A percentile compares a stretch with the other conserved stretches of the same genome.
Conservation (phyloP, 2,113 vertebrate species). For the Neodontobutis hainanensis region DNA sequence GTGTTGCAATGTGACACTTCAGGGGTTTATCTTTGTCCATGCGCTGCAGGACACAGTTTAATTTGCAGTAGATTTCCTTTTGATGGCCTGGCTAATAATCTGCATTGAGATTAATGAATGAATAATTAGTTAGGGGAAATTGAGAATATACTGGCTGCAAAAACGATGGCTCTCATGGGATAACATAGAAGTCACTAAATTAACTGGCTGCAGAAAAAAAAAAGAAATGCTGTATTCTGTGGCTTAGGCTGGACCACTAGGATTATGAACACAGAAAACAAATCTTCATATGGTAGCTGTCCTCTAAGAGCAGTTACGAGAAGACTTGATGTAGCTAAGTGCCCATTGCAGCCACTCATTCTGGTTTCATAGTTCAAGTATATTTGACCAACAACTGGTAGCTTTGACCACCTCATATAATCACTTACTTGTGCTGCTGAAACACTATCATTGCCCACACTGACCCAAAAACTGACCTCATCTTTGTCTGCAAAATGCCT, state of each 20-base stretch:
- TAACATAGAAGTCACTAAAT: neutral
- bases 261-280: constrained; percentile 19
- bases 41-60: neutral
- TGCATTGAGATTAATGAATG: neutral
- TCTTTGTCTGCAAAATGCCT: constrained; percentile 18
- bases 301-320: neutral
- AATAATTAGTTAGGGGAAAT: constrained; percentile 2
- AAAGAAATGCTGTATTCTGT: neutral
- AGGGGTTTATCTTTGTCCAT: neutral
- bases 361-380: neutral
- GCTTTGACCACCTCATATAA: constrained; percentile 34
- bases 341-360: constrained; percentile 17
- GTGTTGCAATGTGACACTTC: constrained; percentile 1
- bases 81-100: neutral
- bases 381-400: constrained; percentile 4
- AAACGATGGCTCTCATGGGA: neutral
- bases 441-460: constrained; percentile 33
- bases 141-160: neutral
- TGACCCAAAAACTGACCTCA: constrained; percentile 10
- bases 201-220: neutral
- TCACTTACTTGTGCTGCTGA: constrained; percentile 23
- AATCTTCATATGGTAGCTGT: neutral
- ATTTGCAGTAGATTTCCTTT: neutral
- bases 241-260: neutral
- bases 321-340: neutral